Percentiles rank a stretch among this genome's conserved stretches.
Evolutionary conservation across 1,140 invertebrate genomes (phyloP).

Genomic region (Hypsibius dujardini): DNA sequence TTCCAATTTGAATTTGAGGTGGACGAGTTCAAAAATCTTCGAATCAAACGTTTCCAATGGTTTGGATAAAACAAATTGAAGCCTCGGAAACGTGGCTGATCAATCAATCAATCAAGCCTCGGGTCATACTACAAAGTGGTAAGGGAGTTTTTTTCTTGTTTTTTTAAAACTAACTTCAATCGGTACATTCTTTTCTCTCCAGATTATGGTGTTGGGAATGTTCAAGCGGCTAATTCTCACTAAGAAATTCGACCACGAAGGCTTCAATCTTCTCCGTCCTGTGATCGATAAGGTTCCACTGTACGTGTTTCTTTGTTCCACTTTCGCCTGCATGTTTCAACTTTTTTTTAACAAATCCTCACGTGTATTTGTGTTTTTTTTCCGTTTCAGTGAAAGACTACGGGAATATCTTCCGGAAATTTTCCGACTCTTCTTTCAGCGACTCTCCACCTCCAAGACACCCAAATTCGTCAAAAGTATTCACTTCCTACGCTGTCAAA

Average conservation of each 20-base stretch:
- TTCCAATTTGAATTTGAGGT: too few relatives aligned
- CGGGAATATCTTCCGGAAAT: not conserved
- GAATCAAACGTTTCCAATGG: too few relatives aligned
- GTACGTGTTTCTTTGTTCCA: constrained; percentile 5
- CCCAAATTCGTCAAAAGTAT: constrained; percentile 8
- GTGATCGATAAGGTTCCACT: not conserved
- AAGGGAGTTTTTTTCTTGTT: too few relatives aligned
- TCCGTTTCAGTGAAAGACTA: not conserved
- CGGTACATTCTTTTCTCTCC: not conserved
- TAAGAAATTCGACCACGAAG: constrained; percentile 16
- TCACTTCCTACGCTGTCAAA: too few relatives aligned
- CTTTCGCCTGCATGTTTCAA: not conserved
- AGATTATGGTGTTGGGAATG: not conserved
- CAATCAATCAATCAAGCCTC: too few relatives aligned
- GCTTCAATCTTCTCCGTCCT: constrained; percentile 10
- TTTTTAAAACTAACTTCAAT: too few relatives aligned
- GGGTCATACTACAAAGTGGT: too few relatives aligned
- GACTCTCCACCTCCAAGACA: not conserved
- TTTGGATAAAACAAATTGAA: too few relatives aligned
- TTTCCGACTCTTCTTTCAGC: not conserved
- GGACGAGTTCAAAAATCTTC: too few relatives aligned
- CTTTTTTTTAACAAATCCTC: not conserved
- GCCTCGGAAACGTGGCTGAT: too few relatives aligned
- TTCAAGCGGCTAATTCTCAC: not conserved
- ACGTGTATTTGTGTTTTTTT: not conserved